Conservation (phyloP, 2,888 invertebrate species). For the Eucera pruinosa region DNA sequence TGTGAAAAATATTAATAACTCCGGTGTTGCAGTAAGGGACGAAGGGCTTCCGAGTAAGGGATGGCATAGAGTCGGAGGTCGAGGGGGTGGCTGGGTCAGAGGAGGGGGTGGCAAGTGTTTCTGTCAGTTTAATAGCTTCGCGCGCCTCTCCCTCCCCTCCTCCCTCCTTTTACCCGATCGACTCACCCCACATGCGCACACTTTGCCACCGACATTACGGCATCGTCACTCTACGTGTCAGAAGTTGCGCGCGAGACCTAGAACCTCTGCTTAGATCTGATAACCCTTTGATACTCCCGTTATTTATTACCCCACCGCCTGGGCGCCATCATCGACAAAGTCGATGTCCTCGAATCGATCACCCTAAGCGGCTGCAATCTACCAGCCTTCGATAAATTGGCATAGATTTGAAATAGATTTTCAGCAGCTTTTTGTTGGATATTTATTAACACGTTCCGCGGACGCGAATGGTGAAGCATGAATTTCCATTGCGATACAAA, state of each 20-base stretch:
- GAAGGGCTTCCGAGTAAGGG: constrained; percentile 74
- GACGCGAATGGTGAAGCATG: too few species aligned
- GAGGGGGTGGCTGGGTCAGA: constrained; percentile 60
- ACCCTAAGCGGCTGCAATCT: too few species aligned
- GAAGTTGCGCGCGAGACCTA: constrained; percentile 79
- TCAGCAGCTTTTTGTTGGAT: too few species aligned
- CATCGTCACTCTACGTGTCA: constrained; percentile 83
- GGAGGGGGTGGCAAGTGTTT: constrained; percentile 83
- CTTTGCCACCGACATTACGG: constrained; percentile 80
- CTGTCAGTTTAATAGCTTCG: constrained; percentile 85
- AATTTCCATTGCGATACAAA: too few species aligned
- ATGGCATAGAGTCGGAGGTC: constrained; percentile 71
- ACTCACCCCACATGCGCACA: constrained; percentile 68
- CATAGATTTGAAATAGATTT: not conserved
- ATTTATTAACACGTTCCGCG: too few species aligned
- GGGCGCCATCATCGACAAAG: constrained; percentile 53
- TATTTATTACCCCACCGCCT: constrained; percentile 72
- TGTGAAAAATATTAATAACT: constrained; percentile 84
- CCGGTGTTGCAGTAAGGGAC: constrained; percentile 71
- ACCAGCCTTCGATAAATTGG: too few species aligned
- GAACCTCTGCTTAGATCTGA: constrained; percentile 78
- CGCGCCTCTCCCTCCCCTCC: constrained; percentile 67
- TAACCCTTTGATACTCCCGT: constrained; percentile 81
- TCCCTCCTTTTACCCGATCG: constrained; percentile 55
- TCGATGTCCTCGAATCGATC: constrained; percentile 60